Percentiles rank a stretch among this genome's conserved stretches.
phyloP scores from a whole-genome alignment of 2,888 invertebrate species.

The Parnassius mnemosyne region DNA sequence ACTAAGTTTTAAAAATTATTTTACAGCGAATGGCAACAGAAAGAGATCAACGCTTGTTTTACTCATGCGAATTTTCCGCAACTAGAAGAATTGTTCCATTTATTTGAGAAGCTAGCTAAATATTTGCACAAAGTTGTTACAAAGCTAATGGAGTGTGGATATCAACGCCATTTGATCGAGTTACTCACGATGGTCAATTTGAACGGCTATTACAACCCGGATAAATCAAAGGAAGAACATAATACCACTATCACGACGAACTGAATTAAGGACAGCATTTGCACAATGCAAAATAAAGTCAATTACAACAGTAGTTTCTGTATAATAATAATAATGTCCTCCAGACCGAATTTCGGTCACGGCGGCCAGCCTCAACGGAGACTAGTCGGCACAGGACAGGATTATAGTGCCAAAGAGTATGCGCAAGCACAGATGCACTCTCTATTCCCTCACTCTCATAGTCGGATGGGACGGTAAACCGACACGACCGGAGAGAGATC shows the following conservation, averaged over 20 bases:
- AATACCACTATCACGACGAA: slow-evolving; percentile 44
- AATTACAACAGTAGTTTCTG: no score
- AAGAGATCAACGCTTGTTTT: slow-evolving; percentile 65
- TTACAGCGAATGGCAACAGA: slow-evolving; percentile 80
- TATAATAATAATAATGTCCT: no score
- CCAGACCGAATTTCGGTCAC: no score
- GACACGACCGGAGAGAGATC: no score
- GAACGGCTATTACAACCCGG: slow-evolving; percentile 79
- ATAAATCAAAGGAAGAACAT: slow-evolving; percentile 52
- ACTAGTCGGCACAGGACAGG: no score
- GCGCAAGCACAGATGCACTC: no score
- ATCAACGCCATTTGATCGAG: slow-evolving; percentile 84
- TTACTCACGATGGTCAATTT: slow-evolving; percentile 84
- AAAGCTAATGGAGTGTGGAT: slow-evolving; percentile 83
- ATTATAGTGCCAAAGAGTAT: no score
- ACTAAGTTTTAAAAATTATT: slow-evolving; percentile 26
- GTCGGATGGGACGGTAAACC: no score
- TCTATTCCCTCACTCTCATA: no score
- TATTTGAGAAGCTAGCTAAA: slow-evolving; percentile 80
- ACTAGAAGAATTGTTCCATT: slow-evolving; percentile 80
- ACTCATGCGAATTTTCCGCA: slow-evolving; percentile 81
- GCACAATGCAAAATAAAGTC: slow-evolving; percentile 2
- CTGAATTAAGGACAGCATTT: slow-evolving; percentile 4
- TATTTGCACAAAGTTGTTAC: slow-evolving; percentile 83
- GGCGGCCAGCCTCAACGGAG: no score